Base-by-base conservation (phyloP, 1,140 invertebrate species). In the Pomacea maculata region DNA sequence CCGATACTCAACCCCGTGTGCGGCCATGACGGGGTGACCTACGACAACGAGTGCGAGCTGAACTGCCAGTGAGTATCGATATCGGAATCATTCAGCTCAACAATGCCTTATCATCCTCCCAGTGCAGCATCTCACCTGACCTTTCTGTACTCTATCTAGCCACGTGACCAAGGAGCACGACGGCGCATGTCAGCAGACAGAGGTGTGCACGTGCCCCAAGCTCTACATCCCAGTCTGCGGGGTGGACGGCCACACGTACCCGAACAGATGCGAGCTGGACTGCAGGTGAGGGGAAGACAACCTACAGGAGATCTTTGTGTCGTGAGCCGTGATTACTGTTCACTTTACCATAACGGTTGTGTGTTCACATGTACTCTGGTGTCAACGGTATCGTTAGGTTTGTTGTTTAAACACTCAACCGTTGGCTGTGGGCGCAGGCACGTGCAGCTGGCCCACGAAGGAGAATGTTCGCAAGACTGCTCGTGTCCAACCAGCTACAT, bases 181-280 rank as follows among this genome's bases (percentile, higher is more conserved):
- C 12, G 83, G 83, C 19, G 57, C 55, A 54, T 83, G 83, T 54
- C 21, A 55, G 57, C 65, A 78, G 52, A 64, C 67, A 54, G 45
- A 78, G 52, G 71, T 80, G 21, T 84, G 83, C 65, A 25, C 65
- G 55, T 84, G 83, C 71, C 83, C 83, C 63, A 68, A 65, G 25
- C 76, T 82, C 14, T 84, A 84, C 76, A 61, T 45, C 29, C 83
- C 83, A 45, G 94, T 96, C 82, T 96, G 95, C 88, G 95, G 95
- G 29, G 94, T 94, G 29, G 94, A 96, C 92, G 96, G 95, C 15
- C 90, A 94, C 17, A 96, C 95, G 71, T 96, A 96, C 89, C 89
- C 92, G 45, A 95, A 93, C 87, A 94, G 95, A 88, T 96, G 96
- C 88, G 77, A 78, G 55, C 77, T 78, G 21, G 65, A 78, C 77